Evolutionary conservation across 2,797 vertebrate species (phyloP).

Genomic region (Gymnothorax javanicus): DNA sequence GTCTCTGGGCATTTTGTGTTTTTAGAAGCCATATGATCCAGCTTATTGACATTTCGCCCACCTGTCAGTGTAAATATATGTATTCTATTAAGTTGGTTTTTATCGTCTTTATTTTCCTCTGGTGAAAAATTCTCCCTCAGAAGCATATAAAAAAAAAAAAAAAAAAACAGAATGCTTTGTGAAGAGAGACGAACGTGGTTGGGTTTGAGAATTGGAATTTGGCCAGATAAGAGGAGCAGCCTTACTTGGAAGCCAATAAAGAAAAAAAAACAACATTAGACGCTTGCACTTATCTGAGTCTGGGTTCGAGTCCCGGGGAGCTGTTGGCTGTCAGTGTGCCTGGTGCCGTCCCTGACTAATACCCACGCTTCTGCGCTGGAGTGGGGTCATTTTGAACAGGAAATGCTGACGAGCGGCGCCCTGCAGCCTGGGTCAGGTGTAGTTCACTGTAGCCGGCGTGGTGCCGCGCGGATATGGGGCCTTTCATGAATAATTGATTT

Average conservation of each 20-base stretch:
- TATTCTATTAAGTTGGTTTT: slow-evolving; percentile 14
- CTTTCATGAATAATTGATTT: neutral
- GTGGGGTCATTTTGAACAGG: neutral
- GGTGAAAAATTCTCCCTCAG: slow-evolving; percentile 5
- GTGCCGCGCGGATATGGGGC: neutral
- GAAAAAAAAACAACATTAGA: slow-evolving; percentile 18
- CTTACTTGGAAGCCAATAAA: neutral
- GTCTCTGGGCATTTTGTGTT: neutral
- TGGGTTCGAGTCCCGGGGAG: neutral
- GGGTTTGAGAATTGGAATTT: neutral
- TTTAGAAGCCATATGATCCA: neutral
- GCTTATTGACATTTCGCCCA: slow-evolving; percentile 7
- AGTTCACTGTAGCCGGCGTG: neutral
- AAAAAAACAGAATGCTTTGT: neutral
- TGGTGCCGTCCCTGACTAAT: neutral
- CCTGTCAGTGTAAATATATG: neutral
- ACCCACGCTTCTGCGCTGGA: neutral
- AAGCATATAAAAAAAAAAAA: too few relatives aligned
- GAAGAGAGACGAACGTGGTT: neutral
- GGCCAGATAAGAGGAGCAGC: slow-evolving; percentile 5
- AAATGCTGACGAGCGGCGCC: neutral
- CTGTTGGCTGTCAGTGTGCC: neutral
- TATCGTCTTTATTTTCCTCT: neutral
- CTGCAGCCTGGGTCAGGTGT: neutral
- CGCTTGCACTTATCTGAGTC: neutral